Evolutionary conservation across 2,888 invertebrate species (phyloP).

Genomic region (Mythimna lalbum): DNA sequence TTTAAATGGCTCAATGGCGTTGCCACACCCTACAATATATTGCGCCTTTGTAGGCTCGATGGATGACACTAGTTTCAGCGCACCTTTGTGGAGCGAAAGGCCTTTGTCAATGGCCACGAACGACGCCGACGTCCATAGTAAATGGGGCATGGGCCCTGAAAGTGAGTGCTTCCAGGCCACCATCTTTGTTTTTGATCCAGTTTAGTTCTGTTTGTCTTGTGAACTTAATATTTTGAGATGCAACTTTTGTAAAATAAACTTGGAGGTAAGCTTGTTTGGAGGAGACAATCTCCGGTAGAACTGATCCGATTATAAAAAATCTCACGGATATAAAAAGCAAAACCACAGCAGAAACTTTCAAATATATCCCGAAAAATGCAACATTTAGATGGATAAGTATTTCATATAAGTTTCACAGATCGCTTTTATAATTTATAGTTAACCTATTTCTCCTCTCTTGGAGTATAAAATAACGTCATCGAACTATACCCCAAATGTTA

Average conservation of each 20-base stretch:
- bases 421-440: no score
- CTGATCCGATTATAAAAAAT: not conserved
- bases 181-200: constrained; percentile 20
- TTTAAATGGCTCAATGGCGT: not conserved
- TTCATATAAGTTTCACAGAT: no score
- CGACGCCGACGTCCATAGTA: constrained; percentile 30
- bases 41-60: constrained; percentile 13
- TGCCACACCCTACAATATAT: constrained; percentile 3
- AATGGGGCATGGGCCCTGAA: constrained; percentile 22
- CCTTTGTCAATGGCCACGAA: constrained; percentile 62
- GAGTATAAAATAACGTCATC: constrained; percentile 3
- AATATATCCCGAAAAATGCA: not conserved
- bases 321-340: not conserved
- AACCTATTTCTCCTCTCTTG: no score
- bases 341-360: not conserved
- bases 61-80: constrained; percentile 20
- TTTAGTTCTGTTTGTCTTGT: not conserved
- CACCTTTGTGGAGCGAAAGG: constrained; percentile 55
- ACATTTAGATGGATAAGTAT: no score
- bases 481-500: constrained; percentile 9
- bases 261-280: not conserved
- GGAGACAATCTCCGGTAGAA: not conserved
- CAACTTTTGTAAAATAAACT: not conserved
- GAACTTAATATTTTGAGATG: not conserved
- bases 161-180: not conserved